Evolutionary conservation across 2,888 invertebrate genomes (phyloP), one percentile per base, ranked within the genome.

Genomic region (Cryptophagus acutangulus): DNA sequence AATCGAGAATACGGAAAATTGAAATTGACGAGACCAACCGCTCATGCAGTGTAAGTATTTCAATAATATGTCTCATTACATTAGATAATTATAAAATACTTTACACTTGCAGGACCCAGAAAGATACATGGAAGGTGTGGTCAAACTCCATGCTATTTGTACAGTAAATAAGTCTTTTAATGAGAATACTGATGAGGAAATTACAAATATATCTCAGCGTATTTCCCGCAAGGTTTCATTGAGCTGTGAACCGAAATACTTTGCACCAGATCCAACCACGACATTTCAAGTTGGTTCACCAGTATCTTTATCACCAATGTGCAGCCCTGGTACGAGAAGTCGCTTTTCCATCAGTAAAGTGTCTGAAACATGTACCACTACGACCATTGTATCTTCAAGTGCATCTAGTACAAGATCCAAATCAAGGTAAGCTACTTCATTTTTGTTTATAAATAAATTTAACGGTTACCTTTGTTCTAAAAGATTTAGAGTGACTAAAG

Each of bases 11-110:
- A 30, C 49, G 40, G 13, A 63, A 61, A 49, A 57, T 67, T 36
- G 66, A 66, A 55, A 57, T 67, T 15, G 67, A 66, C 43, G 63
- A 65, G 24, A 54, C 48, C 6, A 67, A 66, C 39, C 53, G 67
- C 17, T 63, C 61, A 15, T 62, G 63, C 45, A 60, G 54, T 46
- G 67, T 67, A 56, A 65, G 65, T 62, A 38, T 9, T 14, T 14
- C 12, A 24, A 34, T 28, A 20, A 20, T 6, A 20, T 20, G 20
- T 20, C 5, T 20, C 20, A n/a, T n/a, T n/a, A 20, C 20, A 20
- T 6, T 20, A 8, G 20, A 20, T 20, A 8, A 8, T 6, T 20
- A 9, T 20, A 9, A 20, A 9, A 20, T 8, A 20, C 20, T 6
- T 26, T 26, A 4, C 6, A 12, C 12, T 13, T 13, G 12, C 31